These are phyloP conservation scores for Neolamprologus cancellatus DNA, from an alignment of 2,113 vertebrate genomes.

Conservation along the genomic window DNA sequence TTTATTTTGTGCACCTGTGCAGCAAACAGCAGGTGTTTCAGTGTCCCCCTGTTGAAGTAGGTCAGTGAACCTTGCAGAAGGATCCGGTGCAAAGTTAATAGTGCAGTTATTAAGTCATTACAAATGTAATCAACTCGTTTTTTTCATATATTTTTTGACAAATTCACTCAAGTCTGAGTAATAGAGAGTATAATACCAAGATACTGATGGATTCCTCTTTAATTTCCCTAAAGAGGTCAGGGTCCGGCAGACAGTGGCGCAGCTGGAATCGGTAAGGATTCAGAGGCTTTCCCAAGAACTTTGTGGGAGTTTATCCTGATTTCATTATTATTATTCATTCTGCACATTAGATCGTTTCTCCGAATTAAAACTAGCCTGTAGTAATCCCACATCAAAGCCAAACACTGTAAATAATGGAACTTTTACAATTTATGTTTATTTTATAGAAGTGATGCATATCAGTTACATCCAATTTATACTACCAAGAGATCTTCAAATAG, in stretches of 20 bases:
- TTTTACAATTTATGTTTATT: neutral
- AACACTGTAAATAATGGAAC: neutral
- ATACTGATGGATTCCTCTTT: neutral
- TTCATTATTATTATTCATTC: neutral
- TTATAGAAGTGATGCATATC: neutral
- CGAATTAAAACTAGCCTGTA: neutral
- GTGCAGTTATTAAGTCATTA: constrained; percentile 26
- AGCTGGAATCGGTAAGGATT: neutral
- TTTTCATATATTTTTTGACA: neutral
- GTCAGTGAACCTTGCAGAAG: constrained; percentile 25
- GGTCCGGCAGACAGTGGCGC: neutral
- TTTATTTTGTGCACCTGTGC: constrained; percentile 40
- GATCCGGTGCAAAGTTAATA: constrained; percentile 7
- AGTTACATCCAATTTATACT: neutral
- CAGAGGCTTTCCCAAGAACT: neutral
- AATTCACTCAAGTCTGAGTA: neutral
- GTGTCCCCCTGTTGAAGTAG: constrained; percentile 18
- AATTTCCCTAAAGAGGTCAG: neutral
- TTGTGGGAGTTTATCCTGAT: neutral
- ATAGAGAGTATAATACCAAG: neutral
- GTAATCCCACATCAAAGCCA: neutral
- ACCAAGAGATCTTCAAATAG: neutral
- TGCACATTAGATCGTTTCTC: neutral
- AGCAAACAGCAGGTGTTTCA: constrained; percentile 35
- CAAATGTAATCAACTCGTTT: constrained; percentile 10